A percentile compares a stretch with the other conserved stretches of the same genome.
phyloP scores from a whole-genome alignment of 23 tunicate species.

The Trididemnum clinides region DNA sequence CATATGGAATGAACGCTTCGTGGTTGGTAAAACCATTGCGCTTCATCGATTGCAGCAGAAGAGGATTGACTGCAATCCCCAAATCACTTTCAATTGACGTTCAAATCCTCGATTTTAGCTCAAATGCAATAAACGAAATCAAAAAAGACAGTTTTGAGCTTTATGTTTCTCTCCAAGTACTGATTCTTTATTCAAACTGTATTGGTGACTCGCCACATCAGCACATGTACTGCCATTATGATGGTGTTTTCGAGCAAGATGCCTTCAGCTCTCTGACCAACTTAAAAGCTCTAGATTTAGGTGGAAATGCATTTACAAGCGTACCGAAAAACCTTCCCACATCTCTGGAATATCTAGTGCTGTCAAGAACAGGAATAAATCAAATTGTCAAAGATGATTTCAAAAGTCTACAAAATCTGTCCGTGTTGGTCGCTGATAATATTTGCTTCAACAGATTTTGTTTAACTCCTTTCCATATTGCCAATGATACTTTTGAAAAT shows the following conservation, averaged over 20 bases:
- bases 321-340: neutral
- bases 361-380: neutral
- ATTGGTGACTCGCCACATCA: neutral
- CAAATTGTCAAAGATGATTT: neutral
- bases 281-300: neutral
- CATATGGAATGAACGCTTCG: neutral
- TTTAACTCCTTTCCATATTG: neutral
- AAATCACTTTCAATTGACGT: neutral
- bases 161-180: neutral
- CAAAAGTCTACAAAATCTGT: neutral
- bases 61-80: neutral
- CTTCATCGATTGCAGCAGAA: neutral
- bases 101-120: neutral
- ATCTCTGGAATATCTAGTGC: neutral
- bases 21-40: slow-evolving; percentile 7
- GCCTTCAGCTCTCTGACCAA: neutral
- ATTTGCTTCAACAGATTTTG: neutral
- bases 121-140: neutral
- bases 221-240: neutral
- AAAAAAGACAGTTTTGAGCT: neutral
- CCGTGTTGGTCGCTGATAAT: neutral
- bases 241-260: neutral
- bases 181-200: neutral
- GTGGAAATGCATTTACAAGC: neutral
- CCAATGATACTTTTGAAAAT: neutral